Conservation (phyloP, 1,140 invertebrate genomes). For the Halotydeus destructor region DNA sequence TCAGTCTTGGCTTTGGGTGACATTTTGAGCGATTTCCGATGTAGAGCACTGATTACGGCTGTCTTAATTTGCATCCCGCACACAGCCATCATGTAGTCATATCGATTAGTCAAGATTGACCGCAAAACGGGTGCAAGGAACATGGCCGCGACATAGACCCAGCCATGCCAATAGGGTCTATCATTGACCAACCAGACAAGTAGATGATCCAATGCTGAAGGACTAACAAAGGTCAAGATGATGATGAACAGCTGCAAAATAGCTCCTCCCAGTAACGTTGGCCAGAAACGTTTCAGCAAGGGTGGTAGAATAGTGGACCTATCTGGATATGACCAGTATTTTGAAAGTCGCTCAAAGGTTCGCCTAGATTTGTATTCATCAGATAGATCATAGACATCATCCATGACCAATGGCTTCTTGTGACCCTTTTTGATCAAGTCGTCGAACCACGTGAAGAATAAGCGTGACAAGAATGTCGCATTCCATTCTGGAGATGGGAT, state of each 20-base stretch:
- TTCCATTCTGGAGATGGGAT: constrained; percentile 48
- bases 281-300: constrained; percentile 39
- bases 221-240: constrained; percentile 64
- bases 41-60: constrained; percentile 19
- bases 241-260: constrained; percentile 58
- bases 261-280: constrained; percentile 52
- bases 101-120: constrained; percentile 66
- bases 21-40: constrained; percentile 21
- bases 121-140: constrained; percentile 12
- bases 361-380: constrained; percentile 23
- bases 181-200: constrained; percentile 17
- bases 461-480: constrained; percentile 71
- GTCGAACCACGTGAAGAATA: constrained; percentile 40
- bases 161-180: constrained; percentile 12
- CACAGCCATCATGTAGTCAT: constrained; percentile 66
- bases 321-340: no score
- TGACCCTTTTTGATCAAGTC: constrained; percentile 2
- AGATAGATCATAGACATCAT: constrained; percentile 36
- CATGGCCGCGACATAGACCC: constrained; percentile 8
- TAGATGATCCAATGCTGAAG: constrained; percentile 30
- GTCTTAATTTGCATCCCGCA: constrained; percentile 19
- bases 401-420: background rate
- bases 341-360: constrained; percentile 68
- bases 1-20: constrained; percentile 21
- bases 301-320: constrained; percentile 28